phyloP scores from a whole-genome alignment of 30 jellyfish, hydroid and myxozoan genomes.

The Chironex yamaguchii region DNA sequence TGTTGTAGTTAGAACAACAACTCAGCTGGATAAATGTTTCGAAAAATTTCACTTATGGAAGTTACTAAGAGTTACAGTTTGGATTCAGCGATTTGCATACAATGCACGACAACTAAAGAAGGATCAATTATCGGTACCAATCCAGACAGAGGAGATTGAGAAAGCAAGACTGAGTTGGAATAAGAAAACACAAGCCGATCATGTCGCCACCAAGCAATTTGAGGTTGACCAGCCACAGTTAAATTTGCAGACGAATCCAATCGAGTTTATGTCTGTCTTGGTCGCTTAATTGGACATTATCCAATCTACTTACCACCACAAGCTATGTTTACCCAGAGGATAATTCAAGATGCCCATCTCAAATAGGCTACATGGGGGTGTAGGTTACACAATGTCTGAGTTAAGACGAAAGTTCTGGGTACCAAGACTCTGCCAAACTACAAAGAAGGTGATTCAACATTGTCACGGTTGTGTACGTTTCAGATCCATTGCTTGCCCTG shows the following conservation, averaged over 20 bases:
- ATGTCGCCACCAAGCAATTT: no score
- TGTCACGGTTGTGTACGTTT: conserved; percentile 35
- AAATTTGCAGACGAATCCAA: no score
- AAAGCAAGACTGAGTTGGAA: background rate
- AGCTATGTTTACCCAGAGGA: no score
- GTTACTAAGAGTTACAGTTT: background rate
- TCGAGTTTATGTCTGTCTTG: no score
- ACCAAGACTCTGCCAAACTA: no score
- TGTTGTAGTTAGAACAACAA: no score
- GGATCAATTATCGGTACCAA: background rate
- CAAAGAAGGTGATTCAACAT: background rate
- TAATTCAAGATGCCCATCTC: no score
- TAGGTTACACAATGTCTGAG: conserved; percentile 9
- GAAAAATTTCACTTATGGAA: background rate
- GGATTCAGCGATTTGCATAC: background rate
- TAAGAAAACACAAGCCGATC: background rate
- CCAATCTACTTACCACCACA: no score
- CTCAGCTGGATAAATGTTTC: background rate
- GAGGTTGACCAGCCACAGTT: no score
- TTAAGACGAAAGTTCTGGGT: conserved; percentile 7
- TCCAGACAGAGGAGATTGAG: background rate
- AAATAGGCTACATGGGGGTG: conserved; percentile 17
- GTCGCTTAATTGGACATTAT: no score
- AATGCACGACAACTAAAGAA: background rate
- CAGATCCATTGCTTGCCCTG: conserved; percentile 2